Evolutionary conservation across 2,797 vertebrate genomes (phyloP), one percentile per base, ranked within the genome.

Genomic region (Meda fulgida): DNA sequence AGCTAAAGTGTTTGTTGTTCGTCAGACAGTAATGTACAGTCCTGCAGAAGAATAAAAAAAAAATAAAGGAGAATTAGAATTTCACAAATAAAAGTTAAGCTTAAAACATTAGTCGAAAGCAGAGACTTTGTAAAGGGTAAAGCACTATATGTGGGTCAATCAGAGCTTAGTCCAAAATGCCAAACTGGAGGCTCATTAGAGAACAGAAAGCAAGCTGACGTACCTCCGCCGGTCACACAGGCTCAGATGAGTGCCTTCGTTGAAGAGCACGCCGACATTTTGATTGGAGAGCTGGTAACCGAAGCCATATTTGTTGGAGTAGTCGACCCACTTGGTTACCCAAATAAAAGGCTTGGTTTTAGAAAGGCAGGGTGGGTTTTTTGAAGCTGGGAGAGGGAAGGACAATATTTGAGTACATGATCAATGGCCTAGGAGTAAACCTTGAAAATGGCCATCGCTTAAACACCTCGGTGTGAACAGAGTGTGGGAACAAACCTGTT

Each of bases 241-340:
- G 0, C 94, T 96, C 92, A 99, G 96, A 91, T 99, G 98, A 0
- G 97, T 99, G 89, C 98, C 98, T 0, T 99, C 97, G 1, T 99
- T 99, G 93, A 99, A 99, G 83, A 99, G 97, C 78, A 99, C 97
- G 0, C 97, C 97, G 0, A 99, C 96, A 48, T 94, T 97, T 89
- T 95, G 96, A 94, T 98, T 97, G 31, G 98, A 99, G 55, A 99
- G 97, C 90, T 99, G 97, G 91, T 99, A 99, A 66, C 98, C 98
- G 85, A 99, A 99, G 63, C 98, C 98, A 0, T 98, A 99, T 92
- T 99, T 99, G 94, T 99, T 99, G 53, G 98, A 99, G 90, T 99
- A 99, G 91, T 99, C 98, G 0, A 99, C 97, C 98, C 98, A 99
- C 92, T 99, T 99, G 84, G 97, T 99, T 89, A 99, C 98, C 98